Evolutionary conservation across 2,113 vertebrate species (phyloP), one percentile per base, ranked within the genome.

Genomic region (Notothenia coriiceps): DNA sequence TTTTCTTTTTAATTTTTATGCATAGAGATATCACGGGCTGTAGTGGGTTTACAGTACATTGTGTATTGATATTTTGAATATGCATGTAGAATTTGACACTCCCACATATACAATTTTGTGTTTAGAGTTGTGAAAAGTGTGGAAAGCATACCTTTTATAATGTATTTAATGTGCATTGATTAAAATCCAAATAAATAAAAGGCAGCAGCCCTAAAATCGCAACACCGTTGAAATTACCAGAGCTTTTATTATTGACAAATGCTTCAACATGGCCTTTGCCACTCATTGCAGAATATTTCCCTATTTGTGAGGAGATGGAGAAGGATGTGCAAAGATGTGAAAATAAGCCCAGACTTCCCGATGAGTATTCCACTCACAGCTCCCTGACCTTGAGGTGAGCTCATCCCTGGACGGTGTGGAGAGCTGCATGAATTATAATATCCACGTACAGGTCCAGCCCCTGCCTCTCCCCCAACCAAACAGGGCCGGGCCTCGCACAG

Each of bases 281-380:
- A 49, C 73, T 77, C 60, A 49, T 67, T 3, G 44, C 56, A 80
- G 61, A 74, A 83, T 89, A 83, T 54, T 60, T 51, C 78, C 83
- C 89, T 70, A 86, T 86, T 89, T 89, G 72, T 59, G 63, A 86
- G 69, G 70, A 88, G 87, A 83, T 85, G 71, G 84, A 82, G 68
- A 86, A 35, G 82, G 83, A 84, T 86, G 79, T 82, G 82, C 85
- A 86, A 82, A 81, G 84, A 91, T 83, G 87, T 87, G 83, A 86
- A 89, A 86, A 88, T 84, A 84, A 89, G 77, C 86, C 70, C 59
- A 83, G 85, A 91, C 82, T 89, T 90, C 90, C 91, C 90, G 64
- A 94, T 95, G 92, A 93, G 94, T 93, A 95, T 95, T 95, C 94
- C 85, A 80, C 91, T 94, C 94, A 94, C 94, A 94, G 86, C 88